These are phyloP conservation scores for Stigmatopora nigra DNA, from an alignment of 2,113 vertebrate species.

Conservation along the genomic window DNA sequence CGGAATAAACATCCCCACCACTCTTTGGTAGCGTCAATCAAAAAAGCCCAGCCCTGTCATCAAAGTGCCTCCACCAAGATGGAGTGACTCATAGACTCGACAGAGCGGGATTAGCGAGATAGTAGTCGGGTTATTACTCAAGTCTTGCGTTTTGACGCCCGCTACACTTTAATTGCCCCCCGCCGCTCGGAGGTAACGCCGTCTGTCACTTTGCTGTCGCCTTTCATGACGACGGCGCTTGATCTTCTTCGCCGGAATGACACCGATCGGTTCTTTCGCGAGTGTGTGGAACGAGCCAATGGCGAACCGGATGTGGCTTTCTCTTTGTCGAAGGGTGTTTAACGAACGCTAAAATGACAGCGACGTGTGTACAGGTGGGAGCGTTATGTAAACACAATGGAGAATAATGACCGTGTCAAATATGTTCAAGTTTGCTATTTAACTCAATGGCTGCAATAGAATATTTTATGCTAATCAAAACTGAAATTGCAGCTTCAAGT, in stretches of 20 bases:
- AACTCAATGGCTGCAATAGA: background rate
- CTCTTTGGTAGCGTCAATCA: background rate
- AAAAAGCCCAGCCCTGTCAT: background rate
- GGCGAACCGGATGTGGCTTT: background rate
- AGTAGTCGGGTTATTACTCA: background rate
- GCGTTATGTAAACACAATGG: constrained; percentile 14
- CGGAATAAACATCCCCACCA: background rate
- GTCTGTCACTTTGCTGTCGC: background rate
- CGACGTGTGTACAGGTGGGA: constrained; percentile 12
- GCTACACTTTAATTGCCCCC: background rate
- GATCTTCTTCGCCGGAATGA: background rate
- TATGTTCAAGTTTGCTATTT: constrained; percentile 39
- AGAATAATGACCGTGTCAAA: constrained; percentile 56
- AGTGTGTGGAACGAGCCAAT: background rate
- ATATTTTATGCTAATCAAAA: too few species aligned
- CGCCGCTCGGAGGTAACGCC: background rate
- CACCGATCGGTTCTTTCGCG: background rate
- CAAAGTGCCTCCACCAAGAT: background rate
- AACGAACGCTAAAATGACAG: background rate
- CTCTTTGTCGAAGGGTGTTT: background rate
- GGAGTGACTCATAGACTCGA: background rate
- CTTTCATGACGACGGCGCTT: background rate
- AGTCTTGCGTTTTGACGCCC: background rate
- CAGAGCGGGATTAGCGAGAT: background rate
- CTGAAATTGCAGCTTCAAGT: too few species aligned